A percentile compares a stretch with the other conserved stretches of the same genome.
Evolutionary conservation across 2,888 invertebrate species (phyloP).

Genomic region (Dynastes hyllus): DNA sequence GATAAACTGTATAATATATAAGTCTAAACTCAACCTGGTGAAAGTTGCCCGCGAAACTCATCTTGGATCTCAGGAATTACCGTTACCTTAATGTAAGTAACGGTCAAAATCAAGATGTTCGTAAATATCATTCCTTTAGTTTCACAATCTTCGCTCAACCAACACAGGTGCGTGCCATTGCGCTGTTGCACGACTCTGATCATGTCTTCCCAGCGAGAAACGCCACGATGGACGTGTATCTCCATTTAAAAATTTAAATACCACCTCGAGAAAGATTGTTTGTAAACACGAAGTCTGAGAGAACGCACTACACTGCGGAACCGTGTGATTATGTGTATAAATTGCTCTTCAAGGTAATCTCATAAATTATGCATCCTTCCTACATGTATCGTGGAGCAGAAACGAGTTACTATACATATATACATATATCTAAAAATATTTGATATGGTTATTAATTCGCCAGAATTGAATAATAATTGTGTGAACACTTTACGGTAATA

Average conservation of each 20-base stretch:
- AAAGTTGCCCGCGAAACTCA: conserved; percentile 8
- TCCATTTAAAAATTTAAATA: conserved; percentile 47
- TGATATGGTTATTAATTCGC: conserved; percentile 45
- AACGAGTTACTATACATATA: conserved; percentile 17
- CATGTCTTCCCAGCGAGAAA: background rate
- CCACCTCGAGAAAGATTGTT: conserved; percentile 48
- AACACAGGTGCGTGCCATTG: conserved; percentile 14
- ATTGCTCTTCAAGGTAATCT: conserved; percentile 42
- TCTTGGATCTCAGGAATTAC: conserved; percentile 1
- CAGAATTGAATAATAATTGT: conserved; percentile 37
- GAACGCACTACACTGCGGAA: conserved; percentile 3
- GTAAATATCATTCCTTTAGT: conserved; percentile 20
- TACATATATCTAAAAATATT: conserved; percentile 28
- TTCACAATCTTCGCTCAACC: conserved; percentile 2
- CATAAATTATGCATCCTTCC: conserved; percentile 37
- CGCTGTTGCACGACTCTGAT: conserved; percentile 27
- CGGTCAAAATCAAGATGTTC: conserved; percentile 41
- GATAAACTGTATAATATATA: background rate
- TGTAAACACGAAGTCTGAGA: conserved; percentile 38
- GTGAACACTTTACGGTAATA: conserved; percentile 35
- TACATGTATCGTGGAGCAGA: background rate
- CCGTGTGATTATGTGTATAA: conserved; percentile 41
- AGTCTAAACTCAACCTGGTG: background rate
- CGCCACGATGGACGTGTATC: conserved; percentile 6
- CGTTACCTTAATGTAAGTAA: conserved; percentile 43